Conservation (phyloP, 23 tunicate genomes). For the Halocynthia roretzi region DNA sequence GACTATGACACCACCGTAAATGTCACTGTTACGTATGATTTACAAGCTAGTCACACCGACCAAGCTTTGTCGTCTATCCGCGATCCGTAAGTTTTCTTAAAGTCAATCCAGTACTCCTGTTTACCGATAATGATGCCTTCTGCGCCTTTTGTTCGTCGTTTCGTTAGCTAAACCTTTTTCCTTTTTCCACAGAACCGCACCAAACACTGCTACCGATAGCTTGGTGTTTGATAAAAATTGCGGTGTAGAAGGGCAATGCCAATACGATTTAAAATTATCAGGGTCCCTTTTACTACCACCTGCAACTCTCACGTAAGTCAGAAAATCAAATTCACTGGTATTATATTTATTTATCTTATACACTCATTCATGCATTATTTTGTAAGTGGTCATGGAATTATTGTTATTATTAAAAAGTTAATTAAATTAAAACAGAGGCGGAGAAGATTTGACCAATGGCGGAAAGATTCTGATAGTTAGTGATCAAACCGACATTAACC, state of each 20-base stretch:
- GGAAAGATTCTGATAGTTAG: conserved; percentile 42
- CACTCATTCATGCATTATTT: too few species aligned
- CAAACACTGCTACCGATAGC: neutral
- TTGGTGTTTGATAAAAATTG: conserved; percentile 37
- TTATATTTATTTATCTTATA: too few species aligned
- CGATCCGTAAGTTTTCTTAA: conserved; percentile 65
- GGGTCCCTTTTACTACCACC: conserved; percentile 22
- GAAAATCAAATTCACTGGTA: too few species aligned
- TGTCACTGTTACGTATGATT: conserved; percentile 32
- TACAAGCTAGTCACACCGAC: conserved; percentile 22
- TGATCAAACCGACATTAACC: conserved; percentile 19
- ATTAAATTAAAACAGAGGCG: neutral
- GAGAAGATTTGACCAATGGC: conserved; percentile 22
- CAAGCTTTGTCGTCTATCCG: conserved; percentile 50
- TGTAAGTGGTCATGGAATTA: too few species aligned
- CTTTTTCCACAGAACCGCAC: conserved; percentile 14
- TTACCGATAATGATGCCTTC: neutral
- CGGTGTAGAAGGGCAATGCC: conserved; percentile 43
- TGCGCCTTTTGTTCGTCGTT: neutral
- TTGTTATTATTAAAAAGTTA: too few species aligned
- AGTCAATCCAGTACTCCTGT: neutral
- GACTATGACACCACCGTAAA: conserved; percentile 44
- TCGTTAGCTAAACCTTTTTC: neutral
- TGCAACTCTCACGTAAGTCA: neutral
- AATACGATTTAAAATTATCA: conserved; percentile 22